Evolutionary conservation across 2,888 invertebrate genomes (phyloP).

Genomic region (Caenorhabditis panamensis): DNA sequence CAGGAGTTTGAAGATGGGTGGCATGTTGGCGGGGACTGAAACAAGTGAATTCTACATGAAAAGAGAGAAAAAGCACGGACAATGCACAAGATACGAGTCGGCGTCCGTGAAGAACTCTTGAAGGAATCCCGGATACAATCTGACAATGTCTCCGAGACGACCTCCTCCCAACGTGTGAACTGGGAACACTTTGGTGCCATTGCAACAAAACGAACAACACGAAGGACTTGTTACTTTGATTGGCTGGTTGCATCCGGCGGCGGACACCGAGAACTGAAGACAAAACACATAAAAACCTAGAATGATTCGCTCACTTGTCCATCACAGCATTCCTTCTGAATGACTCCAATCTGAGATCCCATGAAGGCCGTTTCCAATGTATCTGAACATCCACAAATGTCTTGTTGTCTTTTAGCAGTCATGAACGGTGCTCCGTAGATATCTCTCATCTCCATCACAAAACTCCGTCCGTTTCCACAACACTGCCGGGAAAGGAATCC

Average conservation of each 20-base stretch:
- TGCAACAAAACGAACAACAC: constrained; percentile 26
- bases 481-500: constrained; percentile 1
- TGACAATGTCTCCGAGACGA: constrained; percentile 40
- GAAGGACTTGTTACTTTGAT: constrained; percentile 12
- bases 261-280: constrained; percentile 30
- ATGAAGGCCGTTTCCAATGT: constrained; percentile 9
- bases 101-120: constrained; percentile 37
- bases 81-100: constrained; percentile 45
- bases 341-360: constrained; percentile 33
- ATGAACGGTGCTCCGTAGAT: constrained; percentile 30
- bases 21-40: constrained; percentile 50
- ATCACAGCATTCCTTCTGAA: constrained; percentile 8
- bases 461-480: constrained; percentile 23
- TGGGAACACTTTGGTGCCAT: constrained; percentile 29
- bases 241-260: constrained; percentile 28
- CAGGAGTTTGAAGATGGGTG: constrained; percentile 39
- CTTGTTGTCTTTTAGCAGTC: constrained; percentile 11
- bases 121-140: constrained; percentile 37
- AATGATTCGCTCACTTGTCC: too few relatives aligned
- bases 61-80: background rate
- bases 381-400: constrained; percentile 9
- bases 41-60: background rate
- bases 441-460: constrained; percentile 37
- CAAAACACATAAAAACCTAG: too few relatives aligned
- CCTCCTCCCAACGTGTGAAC: constrained; percentile 5